Percentiles rank a stretch among this genome's conserved stretches.
Conservation (phyloP, 2,113 vertebrate genomes). For the Hyperopisus bebe region DNA sequence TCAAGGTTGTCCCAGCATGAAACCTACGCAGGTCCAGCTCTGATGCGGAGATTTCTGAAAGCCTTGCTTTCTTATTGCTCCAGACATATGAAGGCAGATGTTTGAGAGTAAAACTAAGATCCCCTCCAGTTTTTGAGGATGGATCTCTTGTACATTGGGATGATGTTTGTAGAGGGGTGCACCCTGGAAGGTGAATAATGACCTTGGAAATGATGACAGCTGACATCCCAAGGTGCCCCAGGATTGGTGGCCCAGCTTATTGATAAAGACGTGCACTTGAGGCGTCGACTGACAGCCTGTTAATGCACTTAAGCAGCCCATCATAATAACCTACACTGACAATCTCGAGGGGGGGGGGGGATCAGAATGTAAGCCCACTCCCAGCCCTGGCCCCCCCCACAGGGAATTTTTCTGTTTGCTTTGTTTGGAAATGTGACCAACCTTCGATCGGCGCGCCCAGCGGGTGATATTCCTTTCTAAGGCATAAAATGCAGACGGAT, state of each 20-base stretch:
- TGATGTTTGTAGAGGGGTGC: not conserved
- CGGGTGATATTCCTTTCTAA: not conserved
- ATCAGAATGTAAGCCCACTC: not conserved
- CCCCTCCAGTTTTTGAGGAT: not conserved
- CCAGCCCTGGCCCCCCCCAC: not conserved
- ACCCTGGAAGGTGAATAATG: not conserved
- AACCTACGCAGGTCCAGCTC: not conserved
- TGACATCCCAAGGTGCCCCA: not conserved
- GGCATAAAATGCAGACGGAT: not conserved
- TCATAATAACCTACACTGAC: not conserved
- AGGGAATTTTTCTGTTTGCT: not conserved
- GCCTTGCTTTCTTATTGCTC: not conserved
- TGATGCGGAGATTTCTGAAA: not conserved
- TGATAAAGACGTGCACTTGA: not conserved
- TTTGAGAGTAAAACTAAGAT: not conserved
- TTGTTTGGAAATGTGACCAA: not conserved
- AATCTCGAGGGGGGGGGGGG: not conserved
- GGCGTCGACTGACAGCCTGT: not conserved
- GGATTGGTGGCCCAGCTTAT: not conserved
- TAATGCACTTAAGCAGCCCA: not conserved
- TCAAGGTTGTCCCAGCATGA: not conserved
- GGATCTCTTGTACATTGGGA: not conserved
- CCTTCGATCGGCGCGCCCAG: not conserved
- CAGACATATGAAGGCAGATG: not conserved
- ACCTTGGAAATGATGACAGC: not conserved